Conservation (phyloP, 2,113 vertebrate genomes). For the Cathartes aura region DNA sequence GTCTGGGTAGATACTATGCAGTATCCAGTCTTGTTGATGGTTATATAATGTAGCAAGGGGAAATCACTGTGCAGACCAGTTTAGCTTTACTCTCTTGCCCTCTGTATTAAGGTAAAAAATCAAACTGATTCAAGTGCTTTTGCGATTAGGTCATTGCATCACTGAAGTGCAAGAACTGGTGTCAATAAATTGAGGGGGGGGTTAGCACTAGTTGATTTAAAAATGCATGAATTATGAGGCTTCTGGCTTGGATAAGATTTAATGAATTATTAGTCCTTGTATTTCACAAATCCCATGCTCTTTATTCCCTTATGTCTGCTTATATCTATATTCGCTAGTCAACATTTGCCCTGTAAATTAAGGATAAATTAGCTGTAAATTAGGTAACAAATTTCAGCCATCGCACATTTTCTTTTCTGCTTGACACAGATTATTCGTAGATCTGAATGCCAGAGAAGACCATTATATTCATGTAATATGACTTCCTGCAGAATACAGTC, state of each 20-base stretch:
- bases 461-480: slow-evolving; percentile 36
- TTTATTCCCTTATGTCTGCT: slow-evolving; percentile 9
- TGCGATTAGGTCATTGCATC: background rate
- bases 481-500: slow-evolving; percentile 33
- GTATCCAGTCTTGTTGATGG: background rate
- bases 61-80: background rate
- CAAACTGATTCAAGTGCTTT: slow-evolving; percentile 8
- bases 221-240: slow-evolving; percentile 46
- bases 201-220: slow-evolving; percentile 2
- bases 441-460: slow-evolving; percentile 20
- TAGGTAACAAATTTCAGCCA: slow-evolving; percentile 23
- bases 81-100: background rate
- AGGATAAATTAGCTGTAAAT: slow-evolving; percentile 30
- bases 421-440: background rate
- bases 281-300: slow-evolving; percentile 38
- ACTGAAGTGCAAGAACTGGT: background rate
- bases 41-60: background rate
- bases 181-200: background rate
- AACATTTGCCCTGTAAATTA: slow-evolving; percentile 13
- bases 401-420: slow-evolving; percentile 7
- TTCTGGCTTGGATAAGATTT: background rate
- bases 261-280: slow-evolving; percentile 60
- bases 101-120: slow-evolving; percentile 6
- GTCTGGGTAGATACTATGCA: background rate
- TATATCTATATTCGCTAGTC: background rate